Base-by-base conservation (phyloP, 2,797 vertebrate species). In the Mus minutoides region DNA sequence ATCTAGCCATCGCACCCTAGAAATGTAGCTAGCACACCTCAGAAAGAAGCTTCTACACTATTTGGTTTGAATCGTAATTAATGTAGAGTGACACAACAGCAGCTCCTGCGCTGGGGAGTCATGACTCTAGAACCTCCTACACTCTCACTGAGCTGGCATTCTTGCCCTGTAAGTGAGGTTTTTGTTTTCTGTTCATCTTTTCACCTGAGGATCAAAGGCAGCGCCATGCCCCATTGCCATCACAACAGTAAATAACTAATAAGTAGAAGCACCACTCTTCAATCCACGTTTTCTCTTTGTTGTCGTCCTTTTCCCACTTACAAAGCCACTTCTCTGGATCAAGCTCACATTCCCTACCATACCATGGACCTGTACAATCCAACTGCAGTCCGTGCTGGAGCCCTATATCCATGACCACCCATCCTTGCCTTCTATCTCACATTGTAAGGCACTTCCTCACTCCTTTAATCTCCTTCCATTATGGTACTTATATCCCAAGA, bases 51-150 rank as follows among this genome's bases (percentile, higher is more conserved):
- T 11, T 4, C 46, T 92, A 58, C 56, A 16, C 77, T 76, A 17
- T 69, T 69, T 52, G 88, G 40, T n/a, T 37, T 88, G 91, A 14
- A 95, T 56, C 67, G 69, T 88, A 86, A 62, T 37, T 37, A 73
- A 90, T 12, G 54, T 43, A 93, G 86, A 43, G 19, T 80, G 24
- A 21, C 40, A 26, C 34, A 79, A 19, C 49, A 73, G 58, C 69
- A 31, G 37, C 22, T 24, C 54, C 21, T 54, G 2, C 58, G 13
- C 4, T 76, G 13, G 58, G 46, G 8, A 52, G 26, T 21, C 37
- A 58, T 43, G 69, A 16, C 49, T 90, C 52, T 22, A 71, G 80
- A 85, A 69, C 13, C 31, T 67, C 76, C 14, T 11, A 34, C 0
- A 11, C 40, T 56, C 56, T 80, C 64, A 26, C 37, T 56, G 43